Percentiles rank a stretch among this genome's conserved stretches.
These are phyloP conservation scores for Epistrophe eligans DNA, from an alignment of 2,888 invertebrate species.

Conservation along the genomic window DNA sequence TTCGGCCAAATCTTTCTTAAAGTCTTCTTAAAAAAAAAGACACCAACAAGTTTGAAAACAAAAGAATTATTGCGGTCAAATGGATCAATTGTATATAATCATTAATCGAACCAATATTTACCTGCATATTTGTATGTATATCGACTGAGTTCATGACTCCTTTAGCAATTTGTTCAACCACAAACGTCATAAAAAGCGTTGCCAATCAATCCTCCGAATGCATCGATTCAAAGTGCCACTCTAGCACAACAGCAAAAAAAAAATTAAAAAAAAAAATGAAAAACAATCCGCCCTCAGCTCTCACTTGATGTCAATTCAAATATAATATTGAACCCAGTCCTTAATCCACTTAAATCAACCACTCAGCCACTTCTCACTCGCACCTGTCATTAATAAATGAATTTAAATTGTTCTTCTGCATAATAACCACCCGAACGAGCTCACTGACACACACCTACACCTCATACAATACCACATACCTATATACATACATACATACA, in stretches of 20 bases:
- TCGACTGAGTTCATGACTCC: neutral
- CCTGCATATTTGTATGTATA: neutral
- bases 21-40: neutral
- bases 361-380: constrained; percentile 73
- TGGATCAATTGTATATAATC: neutral
- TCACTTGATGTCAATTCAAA: constrained; percentile 71
- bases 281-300: constrained; percentile 8
- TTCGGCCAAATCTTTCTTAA: neutral
- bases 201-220: constrained; percentile 20
- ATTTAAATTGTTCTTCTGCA: constrained; percentile 65
- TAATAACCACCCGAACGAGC: constrained; percentile 23
- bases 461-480: constrained; percentile 11
- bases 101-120: neutral
- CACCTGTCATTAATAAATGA: constrained; percentile 76
- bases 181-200: constrained; percentile 22
- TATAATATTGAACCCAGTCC: constrained; percentile 70
- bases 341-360: constrained; percentile 74
- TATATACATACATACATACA: neutral
- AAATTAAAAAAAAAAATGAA: constrained; percentile 26
- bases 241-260: neutral
- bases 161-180: constrained; percentile 7
- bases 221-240: constrained; percentile 40
- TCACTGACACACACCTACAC: constrained; percentile 14
- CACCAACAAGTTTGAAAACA: neutral
- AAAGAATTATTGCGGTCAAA: neutral